These are phyloP conservation scores for Actinia tenebrosa DNA, from an alignment of 64 coral and sea anemone species.

Conservation along the genomic window DNA sequence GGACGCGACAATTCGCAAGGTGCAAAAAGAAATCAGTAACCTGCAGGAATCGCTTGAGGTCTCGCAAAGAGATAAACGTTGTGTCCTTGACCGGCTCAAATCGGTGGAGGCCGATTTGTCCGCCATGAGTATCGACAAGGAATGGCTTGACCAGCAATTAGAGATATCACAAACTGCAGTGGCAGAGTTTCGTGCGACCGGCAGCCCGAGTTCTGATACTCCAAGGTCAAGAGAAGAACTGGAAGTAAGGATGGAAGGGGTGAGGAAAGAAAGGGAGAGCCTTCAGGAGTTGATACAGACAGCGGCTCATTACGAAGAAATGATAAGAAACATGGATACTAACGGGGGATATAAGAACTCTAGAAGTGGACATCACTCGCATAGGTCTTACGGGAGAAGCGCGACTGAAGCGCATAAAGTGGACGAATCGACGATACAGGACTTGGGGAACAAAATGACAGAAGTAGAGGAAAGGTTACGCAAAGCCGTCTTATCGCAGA, in stretches of 20 bases:
- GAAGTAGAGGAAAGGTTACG: slow-evolving; percentile 79
- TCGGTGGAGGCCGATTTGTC: slow-evolving; percentile 58
- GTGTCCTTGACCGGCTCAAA: slow-evolving; percentile 53
- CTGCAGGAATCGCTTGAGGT: slow-evolving; percentile 61
- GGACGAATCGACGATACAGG: slow-evolving; percentile 43
- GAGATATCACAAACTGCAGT: slow-evolving; percentile 19
- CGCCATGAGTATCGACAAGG: slow-evolving; percentile 56
- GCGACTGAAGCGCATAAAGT: slow-evolving; percentile 34
- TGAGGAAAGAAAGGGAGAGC: slow-evolving; percentile 58
- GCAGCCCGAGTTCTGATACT: slow-evolving; percentile 7
- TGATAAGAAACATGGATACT: slow-evolving; percentile 57
- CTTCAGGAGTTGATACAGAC: slow-evolving; percentile 75
- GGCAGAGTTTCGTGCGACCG: not conserved
- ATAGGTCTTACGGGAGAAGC: slow-evolving; percentile 3
- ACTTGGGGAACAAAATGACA: slow-evolving; percentile 78
- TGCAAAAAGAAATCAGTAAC: slow-evolving; percentile 61
- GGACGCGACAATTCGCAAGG: slow-evolving; percentile 67
- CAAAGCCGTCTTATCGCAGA: slow-evolving; percentile 84
- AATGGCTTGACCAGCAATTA: slow-evolving; percentile 66
- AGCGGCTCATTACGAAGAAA: slow-evolving; percentile 78
- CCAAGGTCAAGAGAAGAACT: slow-evolving; percentile 31
- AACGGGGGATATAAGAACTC: not conserved
- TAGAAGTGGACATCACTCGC: not conserved
- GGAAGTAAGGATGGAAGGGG: slow-evolving; percentile 61
- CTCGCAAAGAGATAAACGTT: slow-evolving; percentile 54